Percentiles rank a stretch among this genome's conserved stretches.
phyloP scores from a whole-genome alignment of 2,797 vertebrate genomes.

The Protonibea diacanthus region DNA sequence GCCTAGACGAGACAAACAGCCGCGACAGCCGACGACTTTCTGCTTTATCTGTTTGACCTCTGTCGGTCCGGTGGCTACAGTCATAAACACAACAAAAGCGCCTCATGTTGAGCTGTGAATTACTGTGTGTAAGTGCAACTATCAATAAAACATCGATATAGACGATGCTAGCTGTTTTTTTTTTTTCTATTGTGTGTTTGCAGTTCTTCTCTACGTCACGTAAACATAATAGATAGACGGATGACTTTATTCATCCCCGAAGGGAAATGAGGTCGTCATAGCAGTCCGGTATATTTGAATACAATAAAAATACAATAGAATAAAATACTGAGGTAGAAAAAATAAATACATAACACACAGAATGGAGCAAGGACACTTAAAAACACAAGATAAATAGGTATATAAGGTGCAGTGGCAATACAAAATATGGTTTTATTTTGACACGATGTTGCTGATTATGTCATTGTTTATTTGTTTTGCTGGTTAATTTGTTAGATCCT shows the following conservation, averaged over 20 bases:
- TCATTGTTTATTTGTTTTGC: background rate
- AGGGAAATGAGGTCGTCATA: no score
- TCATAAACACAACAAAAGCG: accelerated
- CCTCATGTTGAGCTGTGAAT: accelerated
- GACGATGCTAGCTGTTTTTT: background rate
- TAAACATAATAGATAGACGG: accelerated
- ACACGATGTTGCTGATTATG: accelerated
- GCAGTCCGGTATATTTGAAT: no score
- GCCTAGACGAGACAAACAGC: background rate
- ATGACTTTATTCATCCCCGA: no score
- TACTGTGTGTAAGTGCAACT: accelerated
- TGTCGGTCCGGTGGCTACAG: accelerated
- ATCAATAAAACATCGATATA: background rate
- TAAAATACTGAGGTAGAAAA: no score
- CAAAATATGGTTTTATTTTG: no score
- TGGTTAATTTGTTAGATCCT: background rate
- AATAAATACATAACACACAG: no score
- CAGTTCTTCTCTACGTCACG: no score
- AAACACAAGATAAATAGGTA: no score
- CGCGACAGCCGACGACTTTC: background rate
- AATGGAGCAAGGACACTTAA: no score
- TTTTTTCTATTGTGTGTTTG: background rate
- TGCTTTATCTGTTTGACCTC: accelerated
- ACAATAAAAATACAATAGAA: no score
- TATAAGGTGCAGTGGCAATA: no score